phyloP scores from a whole-genome alignment of 2,888 invertebrate genomes.

The Ennomos fuscantarius region DNA sequence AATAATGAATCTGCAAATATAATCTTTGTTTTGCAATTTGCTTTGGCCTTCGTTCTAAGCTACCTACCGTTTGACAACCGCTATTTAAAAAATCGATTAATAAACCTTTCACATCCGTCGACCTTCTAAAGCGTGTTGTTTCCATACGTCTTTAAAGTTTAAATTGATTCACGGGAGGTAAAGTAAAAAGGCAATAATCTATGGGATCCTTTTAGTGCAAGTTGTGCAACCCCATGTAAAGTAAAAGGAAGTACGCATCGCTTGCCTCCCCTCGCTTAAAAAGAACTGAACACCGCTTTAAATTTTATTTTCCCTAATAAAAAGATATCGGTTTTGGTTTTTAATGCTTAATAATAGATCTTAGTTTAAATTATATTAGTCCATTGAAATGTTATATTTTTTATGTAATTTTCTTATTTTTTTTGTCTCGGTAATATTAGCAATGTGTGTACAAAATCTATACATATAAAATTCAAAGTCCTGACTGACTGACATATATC shows the following conservation, averaged over 20 bases:
- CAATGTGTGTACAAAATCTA: too few species aligned
- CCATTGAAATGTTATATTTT: too few species aligned
- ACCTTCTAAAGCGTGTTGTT: constrained; percentile 57
- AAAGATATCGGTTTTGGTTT: not conserved
- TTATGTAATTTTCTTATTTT: too few species aligned
- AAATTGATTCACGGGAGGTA: constrained; percentile 48
- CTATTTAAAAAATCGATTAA: constrained; percentile 45
- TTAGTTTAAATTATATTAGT: too few species aligned
- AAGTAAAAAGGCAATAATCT: constrained; percentile 54
- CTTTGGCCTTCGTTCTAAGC: constrained; percentile 19
- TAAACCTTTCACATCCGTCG: constrained; percentile 58
- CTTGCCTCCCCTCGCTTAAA: constrained; percentile 55
- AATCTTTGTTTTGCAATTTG: constrained; percentile 11
- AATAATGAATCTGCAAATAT: too few species aligned
- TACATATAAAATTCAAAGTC: too few species aligned
- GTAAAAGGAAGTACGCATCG: constrained; percentile 60
- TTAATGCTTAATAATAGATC: too few species aligned
- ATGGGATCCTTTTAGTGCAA: constrained; percentile 46
- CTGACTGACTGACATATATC: too few species aligned
- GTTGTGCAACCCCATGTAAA: constrained; percentile 49
- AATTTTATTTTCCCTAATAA: not conserved
- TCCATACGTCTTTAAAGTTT: constrained; percentile 48
- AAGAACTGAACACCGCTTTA: constrained; percentile 34
- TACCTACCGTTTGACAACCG: constrained; percentile 33
- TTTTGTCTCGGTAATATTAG: too few species aligned